phyloP scores from a whole-genome alignment of 2,888 invertebrate genomes.

The Sturmia bella region DNA sequence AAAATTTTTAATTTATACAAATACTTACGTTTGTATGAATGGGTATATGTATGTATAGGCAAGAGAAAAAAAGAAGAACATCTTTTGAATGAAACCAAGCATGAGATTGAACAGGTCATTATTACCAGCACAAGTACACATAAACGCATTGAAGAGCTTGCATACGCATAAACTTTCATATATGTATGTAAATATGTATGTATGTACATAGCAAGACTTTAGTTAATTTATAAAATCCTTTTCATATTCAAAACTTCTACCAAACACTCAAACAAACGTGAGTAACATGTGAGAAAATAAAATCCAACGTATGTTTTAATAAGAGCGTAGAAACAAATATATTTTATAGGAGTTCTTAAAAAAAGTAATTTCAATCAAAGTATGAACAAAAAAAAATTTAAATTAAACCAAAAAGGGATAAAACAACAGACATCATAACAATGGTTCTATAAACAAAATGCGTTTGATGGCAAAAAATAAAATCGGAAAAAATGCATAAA shows the following conservation, averaged over 20 bases:
- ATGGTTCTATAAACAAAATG: conserved; percentile 67
- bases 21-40: background rate
- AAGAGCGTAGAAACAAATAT: conserved; percentile 51
- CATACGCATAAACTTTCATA: background rate
- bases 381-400: conserved; percentile 55
- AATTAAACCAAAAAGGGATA: conserved; percentile 68
- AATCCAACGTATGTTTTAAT: conserved; percentile 53
- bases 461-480: conserved; percentile 64
- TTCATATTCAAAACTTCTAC: conserved; percentile 4
- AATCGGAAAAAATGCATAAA: conserved; percentile 50
- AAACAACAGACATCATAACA: conserved; percentile 67
- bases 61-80: conserved; percentile 14
- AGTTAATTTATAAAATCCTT: conserved; percentile 53
- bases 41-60: conserved; percentile 3
- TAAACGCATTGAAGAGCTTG: conserved; percentile 19
- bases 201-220: background rate
- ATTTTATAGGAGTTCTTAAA: conserved; percentile 41
- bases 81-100: conserved; percentile 54
- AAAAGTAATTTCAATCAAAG: conserved; percentile 64
- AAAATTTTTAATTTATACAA: conserved; percentile 33
- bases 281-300: conserved; percentile 43
- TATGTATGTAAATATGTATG: too few species aligned
- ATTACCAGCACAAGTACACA: conserved; percentile 35
- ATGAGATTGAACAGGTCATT: conserved; percentile 63
- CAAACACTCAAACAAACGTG: conserved; percentile 14